Conservation (phyloP, 2,113 vertebrate species). For the Okapia johnstoni region DNA sequence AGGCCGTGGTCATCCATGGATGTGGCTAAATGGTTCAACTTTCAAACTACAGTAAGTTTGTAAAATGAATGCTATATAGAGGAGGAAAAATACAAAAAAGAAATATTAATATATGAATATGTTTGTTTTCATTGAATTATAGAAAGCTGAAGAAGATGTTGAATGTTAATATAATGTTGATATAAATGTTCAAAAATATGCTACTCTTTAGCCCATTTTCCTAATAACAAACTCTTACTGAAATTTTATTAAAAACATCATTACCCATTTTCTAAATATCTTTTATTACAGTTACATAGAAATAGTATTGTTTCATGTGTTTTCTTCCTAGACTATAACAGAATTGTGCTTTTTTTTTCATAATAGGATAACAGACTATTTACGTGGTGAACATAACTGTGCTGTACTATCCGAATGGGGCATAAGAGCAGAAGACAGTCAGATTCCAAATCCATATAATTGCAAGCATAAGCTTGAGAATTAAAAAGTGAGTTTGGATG, state of each 20-base stretch:
- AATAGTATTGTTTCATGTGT: background rate
- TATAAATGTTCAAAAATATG: background rate
- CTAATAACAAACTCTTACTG: background rate
- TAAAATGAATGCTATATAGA: background rate
- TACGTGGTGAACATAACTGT: background rate
- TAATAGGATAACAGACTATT: background rate
- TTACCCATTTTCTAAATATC: background rate
- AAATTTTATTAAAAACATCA: background rate
- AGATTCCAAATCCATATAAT: accelerated
- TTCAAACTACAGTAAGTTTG: background rate
- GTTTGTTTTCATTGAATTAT: background rate
- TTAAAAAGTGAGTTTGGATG: background rate
- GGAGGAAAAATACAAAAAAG: background rate
- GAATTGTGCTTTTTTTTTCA: background rate
- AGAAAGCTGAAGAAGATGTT: background rate
- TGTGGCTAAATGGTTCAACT: background rate
- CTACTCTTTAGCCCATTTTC: background rate
- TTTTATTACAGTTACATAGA: background rate
- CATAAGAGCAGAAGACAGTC: accelerated
- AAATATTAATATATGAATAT: background rate
- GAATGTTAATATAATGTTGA: background rate
- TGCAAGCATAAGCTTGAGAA: background rate
- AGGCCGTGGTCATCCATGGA: background rate
- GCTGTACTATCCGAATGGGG: accelerated
- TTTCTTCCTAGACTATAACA: background rate